phyloP scores from a whole-genome alignment of 2,113 vertebrate genomes.

The Paraplagusia blochii region DNA sequence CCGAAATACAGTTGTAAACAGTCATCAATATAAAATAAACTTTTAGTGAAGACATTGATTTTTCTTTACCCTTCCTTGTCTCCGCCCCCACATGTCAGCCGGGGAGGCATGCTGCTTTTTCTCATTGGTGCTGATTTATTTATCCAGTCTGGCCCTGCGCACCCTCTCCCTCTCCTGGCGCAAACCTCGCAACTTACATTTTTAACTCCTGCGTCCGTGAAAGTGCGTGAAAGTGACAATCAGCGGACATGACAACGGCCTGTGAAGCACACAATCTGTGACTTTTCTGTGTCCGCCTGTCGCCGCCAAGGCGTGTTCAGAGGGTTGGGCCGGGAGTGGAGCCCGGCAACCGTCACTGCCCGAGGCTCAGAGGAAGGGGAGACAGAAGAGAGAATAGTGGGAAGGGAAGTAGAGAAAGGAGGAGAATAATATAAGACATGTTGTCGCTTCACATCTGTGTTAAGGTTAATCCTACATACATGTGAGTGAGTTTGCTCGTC shows the following conservation, averaged over 20 bases:
- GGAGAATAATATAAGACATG: slow-evolving; percentile 20
- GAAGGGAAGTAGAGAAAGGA: slow-evolving; percentile 34
- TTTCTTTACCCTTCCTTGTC: slow-evolving; percentile 42
- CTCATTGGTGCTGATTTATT: slow-evolving; percentile 57
- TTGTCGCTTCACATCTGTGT: slow-evolving; percentile 58
- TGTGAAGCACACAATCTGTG: neutral
- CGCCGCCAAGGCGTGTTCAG: slow-evolving; percentile 11
- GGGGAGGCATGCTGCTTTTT: slow-evolving; percentile 20
- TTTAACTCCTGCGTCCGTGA: slow-evolving; percentile 7
- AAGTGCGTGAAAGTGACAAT: neutral
- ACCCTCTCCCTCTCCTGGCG: slow-evolving; percentile 45
- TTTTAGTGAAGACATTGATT: slow-evolving; percentile 69
- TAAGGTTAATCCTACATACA: slow-evolving; percentile 6
- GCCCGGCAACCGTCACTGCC: slow-evolving; percentile 24
- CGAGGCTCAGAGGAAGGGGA: slow-evolving; percentile 32
- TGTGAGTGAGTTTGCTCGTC: neutral
- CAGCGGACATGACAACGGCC: neutral
- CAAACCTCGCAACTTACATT: slow-evolving; percentile 20
- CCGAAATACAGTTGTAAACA: slow-evolving; percentile 52
- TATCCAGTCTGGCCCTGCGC: slow-evolving; percentile 32
- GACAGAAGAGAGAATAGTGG: slow-evolving; percentile 37
- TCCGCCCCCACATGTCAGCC: slow-evolving; percentile 41
- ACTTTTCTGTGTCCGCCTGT: neutral
- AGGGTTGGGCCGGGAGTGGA: neutral
- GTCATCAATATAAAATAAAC: slow-evolving; percentile 67